Percentiles rank a stretch among this genome's conserved stretches.
Evolutionary conservation across 2,797 vertebrate genomes (phyloP).

Genomic region (Melanotaenia parkinsoni): DNA sequence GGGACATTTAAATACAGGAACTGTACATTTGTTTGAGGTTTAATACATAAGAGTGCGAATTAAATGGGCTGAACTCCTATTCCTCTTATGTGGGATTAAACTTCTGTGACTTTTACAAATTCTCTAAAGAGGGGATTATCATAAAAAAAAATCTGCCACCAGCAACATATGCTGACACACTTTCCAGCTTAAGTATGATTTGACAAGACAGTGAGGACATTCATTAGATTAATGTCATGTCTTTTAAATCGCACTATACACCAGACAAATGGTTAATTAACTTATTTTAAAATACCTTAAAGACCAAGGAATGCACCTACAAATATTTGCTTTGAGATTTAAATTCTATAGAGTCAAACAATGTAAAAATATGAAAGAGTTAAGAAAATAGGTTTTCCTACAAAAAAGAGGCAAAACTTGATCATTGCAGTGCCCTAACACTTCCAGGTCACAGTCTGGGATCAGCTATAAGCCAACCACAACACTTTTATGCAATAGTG

Average conservation of each 20-base stretch:
- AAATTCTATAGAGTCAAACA: not conserved
- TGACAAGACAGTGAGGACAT: slow-evolving; percentile 21
- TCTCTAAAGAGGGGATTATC: slow-evolving; percentile 44
- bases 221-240: slow-evolving; percentile 15
- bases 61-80: slow-evolving; percentile 27
- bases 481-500: slow-evolving; percentile 66
- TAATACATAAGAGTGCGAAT: slow-evolving; percentile 23
- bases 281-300: not conserved
- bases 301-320: not conserved
- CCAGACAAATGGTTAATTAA: not conserved
- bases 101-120: slow-evolving; percentile 22
- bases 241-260: not conserved
- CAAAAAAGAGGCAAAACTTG: not conserved
- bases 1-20: slow-evolving; percentile 31
- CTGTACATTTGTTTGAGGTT: slow-evolving; percentile 33
- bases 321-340: not conserved
- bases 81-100: slow-evolving; percentile 43
- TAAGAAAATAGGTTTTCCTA: not conserved
- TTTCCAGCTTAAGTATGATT: not conserved
- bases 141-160: slow-evolving; percentile 36
- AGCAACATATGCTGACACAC: slow-evolving; percentile 13
- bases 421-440: slow-evolving; percentile 1
- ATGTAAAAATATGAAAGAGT: not conserved
- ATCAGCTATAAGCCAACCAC: slow-evolving; percentile 46
- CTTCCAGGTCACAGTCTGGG: slow-evolving; percentile 29